A percentile compares a stretch with the other conserved stretches of the same genome.
These are phyloP conservation scores for Mus spicilegus DNA, from an alignment of 2,113 vertebrate species.

Conservation along the genomic window DNA sequence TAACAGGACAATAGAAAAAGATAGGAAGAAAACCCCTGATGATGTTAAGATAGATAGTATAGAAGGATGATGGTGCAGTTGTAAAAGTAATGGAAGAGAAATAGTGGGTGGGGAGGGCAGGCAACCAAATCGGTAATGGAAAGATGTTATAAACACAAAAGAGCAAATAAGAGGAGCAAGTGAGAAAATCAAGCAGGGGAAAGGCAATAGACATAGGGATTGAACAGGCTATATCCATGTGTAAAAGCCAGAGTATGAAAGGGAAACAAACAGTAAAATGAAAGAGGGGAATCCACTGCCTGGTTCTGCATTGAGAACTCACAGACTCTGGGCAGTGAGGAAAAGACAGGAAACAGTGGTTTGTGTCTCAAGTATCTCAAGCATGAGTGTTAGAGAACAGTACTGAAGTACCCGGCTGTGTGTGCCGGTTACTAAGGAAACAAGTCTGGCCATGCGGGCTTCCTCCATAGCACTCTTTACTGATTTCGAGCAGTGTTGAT, in stretches of 20 bases:
- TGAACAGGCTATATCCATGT: neutral
- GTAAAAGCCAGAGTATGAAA: neutral
- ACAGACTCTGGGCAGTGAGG: neutral
- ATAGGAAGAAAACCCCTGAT: neutral
- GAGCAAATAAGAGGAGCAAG: neutral
- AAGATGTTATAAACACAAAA: neutral
- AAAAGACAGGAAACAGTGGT: neutral
- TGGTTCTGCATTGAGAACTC: neutral
- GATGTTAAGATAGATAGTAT: neutral
- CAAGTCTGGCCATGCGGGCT: neutral
- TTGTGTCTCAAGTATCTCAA: neutral
- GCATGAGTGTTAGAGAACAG: neutral
- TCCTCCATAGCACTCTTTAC: neutral
- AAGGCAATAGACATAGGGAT: neutral
- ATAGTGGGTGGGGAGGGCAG: neutral
- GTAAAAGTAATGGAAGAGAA: neutral
- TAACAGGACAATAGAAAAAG: neutral
- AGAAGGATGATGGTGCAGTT: neutral
- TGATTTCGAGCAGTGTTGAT: conserved; percentile 13
- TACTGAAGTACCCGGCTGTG: neutral
- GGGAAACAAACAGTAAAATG: conserved; percentile 20
- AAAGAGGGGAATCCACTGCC: neutral
- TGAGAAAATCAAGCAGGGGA: neutral
- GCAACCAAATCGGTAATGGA: neutral
- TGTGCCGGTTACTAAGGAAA: neutral